Conservation (phyloP, 2,113 vertebrate genomes). For the Mionectes macconnelli region DNA sequence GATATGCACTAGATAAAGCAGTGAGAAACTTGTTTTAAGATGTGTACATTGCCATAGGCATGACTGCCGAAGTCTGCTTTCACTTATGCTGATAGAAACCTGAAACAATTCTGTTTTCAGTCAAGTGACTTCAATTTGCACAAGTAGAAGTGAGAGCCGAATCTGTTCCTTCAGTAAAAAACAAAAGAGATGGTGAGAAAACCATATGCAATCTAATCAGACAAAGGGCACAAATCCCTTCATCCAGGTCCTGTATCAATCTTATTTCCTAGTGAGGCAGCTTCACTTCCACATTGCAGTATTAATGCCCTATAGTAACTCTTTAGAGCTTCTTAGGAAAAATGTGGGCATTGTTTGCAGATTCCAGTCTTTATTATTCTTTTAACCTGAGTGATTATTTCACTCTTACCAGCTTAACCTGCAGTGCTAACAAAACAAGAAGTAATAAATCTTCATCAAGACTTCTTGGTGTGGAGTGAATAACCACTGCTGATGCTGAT, state of each 20-base stretch:
- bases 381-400: constrained; percentile 63
- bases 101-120: constrained; percentile 33
- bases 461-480: constrained; percentile 68
- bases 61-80: constrained; percentile 35
- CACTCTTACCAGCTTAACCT: constrained; percentile 5
- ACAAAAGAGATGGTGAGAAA: background rate
- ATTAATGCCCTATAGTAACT: background rate
- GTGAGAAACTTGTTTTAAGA: constrained; percentile 45
- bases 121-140: constrained; percentile 31
- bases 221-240: background rate
- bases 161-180: background rate
- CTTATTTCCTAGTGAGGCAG: background rate
- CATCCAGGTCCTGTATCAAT: background rate
- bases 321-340: background rate
- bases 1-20: no score
- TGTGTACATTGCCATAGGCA: constrained; percentile 26
- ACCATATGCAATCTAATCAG: background rate
- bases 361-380: constrained; percentile 17
- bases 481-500: constrained; percentile 76
- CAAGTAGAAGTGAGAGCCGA: background rate
- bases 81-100: background rate
- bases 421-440: constrained; percentile 53
- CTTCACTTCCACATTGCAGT: background rate
- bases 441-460: constrained; percentile 76
- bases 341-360: background rate